Base-by-base conservation (phyloP, 2,888 invertebrate genomes). In the Nebria salina region DNA sequence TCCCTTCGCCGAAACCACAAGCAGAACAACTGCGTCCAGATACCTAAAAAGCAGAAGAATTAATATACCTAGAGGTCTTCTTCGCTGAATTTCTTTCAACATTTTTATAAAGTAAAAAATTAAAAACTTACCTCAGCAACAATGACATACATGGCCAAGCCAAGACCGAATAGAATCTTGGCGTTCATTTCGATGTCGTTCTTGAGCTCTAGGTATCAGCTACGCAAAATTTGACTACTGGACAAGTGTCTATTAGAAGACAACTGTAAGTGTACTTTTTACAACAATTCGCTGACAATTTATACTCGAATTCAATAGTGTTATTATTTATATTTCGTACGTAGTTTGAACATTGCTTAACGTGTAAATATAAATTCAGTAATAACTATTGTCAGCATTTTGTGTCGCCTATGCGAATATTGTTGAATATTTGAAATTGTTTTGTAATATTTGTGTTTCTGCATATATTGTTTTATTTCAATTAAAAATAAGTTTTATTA, bases 11-110 rank as follows among this genome's bases (percentile, higher is more conserved):
- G 20, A 70, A 20, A 13, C 70, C 70, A 6, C 75, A 79, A 26
- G 65, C 75, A 2, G 74, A 13, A 68, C 79, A 79, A 9, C 25
- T n/a, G 75, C 79, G 79, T 79, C 79, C 79, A 43, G 79, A 75
- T 74, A 77, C 77, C 68, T 68, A 68, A 15, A 68, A 15, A 15
- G 13, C n/a, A 26, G 7, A 72, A 72, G 26, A 34, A 2, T 70
- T 20, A 25, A 34, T 20, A 9, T 73, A 34, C 11, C n/a, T 15
- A 3, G 5, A 72, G 13, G 42, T 73, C 43, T 13, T 73, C 41
- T 34, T 43, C 41, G 41, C 8, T 7, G 41, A 15, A 41, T 43
- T 73, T 41, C 5, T 1, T 73, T 73, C 11, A 73, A 13, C 9
- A 26, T 15, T 73, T 43, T 13, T 26, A 11, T 15, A 41, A 6